Evolutionary conservation across 2,888 invertebrate species (phyloP).

Genomic region (Bombylius discolor): DNA sequence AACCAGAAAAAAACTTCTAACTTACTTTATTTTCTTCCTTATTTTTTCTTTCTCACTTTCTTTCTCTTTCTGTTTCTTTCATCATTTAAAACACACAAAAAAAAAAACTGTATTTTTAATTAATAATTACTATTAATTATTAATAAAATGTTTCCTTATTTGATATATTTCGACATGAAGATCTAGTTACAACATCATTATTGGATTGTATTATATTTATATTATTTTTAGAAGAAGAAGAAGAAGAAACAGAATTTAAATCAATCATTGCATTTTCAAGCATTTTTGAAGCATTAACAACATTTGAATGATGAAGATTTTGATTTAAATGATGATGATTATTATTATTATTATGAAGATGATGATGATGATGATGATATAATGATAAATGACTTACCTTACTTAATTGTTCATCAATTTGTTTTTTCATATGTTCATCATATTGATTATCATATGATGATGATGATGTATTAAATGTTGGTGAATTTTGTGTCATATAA

Average conservation of each 20-base stretch:
- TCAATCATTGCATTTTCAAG: constrained; percentile 10
- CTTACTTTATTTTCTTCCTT: too few species aligned
- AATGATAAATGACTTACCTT: constrained; percentile 19
- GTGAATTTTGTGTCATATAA: constrained; percentile 13
- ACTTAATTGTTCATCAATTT: constrained; percentile 18
- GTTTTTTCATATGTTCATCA: constrained; percentile 18
- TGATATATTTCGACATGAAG: constrained; percentile 14
- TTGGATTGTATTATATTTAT: constrained; percentile 5
- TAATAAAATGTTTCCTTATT: constrained; percentile 16
- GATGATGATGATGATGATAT: constrained; percentile 4
- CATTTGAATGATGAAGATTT: not conserved
- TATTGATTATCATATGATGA: constrained; percentile 12
- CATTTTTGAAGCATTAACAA: constrained; percentile 10
- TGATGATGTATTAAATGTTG: constrained; percentile 11
- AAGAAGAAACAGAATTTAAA: constrained; percentile 2
- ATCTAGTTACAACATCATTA: constrained; percentile 13
- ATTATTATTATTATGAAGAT: not conserved
- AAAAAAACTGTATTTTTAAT: too few species aligned
- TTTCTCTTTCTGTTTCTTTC: too few species aligned
- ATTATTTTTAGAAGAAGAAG: not conserved
- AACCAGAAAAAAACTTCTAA: too few species aligned
- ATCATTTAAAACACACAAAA: too few species aligned
- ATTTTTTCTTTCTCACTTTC: too few species aligned
- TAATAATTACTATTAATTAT: not conserved
- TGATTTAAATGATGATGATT: not conserved